Conservation (phyloP, 1,140 invertebrate species). For the Dendrolimus kikuchii region DNA sequence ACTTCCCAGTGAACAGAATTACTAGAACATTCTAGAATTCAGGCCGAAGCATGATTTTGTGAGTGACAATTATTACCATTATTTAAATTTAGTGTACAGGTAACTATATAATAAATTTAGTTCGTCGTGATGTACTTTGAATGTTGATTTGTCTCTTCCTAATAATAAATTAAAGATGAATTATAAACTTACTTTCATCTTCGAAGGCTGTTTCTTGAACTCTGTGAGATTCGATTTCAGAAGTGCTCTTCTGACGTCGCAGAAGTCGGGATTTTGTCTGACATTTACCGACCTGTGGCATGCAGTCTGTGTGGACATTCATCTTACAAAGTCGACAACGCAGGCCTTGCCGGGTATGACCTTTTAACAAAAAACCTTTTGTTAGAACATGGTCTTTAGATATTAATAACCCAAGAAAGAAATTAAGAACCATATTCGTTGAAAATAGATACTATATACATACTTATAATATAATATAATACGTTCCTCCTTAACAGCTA, state of each 20-base stretch:
- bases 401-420: no score
- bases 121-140: no score
- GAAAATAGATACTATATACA: no score
- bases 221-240: slow-evolving; percentile 79
- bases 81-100: no score
- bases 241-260: slow-evolving; percentile 89
- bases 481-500: no score
- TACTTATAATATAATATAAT: background rate
- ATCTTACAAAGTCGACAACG: slow-evolving; percentile 92
- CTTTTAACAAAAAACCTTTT: slow-evolving; percentile 59
- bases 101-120: no score
- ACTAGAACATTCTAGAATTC: no score
- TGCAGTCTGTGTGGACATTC: slow-evolving; percentile 93
- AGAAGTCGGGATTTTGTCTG: slow-evolving; percentile 88
- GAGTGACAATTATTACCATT: no score
- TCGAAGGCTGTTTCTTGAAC: slow-evolving; percentile 74
- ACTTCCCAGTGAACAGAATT: no score
- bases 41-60: no score
- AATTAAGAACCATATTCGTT: no score
- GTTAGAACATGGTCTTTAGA: background rate
- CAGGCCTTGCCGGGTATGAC: slow-evolving; percentile 92
- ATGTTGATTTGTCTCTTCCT: background rate
- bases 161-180: background rate
- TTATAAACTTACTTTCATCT: slow-evolving; percentile 80
- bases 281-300: slow-evolving; percentile 84